These are phyloP conservation scores for Prionailurus bengalensis DNA, from an alignment of 2,113 vertebrate species.

Conservation along the genomic window DNA sequence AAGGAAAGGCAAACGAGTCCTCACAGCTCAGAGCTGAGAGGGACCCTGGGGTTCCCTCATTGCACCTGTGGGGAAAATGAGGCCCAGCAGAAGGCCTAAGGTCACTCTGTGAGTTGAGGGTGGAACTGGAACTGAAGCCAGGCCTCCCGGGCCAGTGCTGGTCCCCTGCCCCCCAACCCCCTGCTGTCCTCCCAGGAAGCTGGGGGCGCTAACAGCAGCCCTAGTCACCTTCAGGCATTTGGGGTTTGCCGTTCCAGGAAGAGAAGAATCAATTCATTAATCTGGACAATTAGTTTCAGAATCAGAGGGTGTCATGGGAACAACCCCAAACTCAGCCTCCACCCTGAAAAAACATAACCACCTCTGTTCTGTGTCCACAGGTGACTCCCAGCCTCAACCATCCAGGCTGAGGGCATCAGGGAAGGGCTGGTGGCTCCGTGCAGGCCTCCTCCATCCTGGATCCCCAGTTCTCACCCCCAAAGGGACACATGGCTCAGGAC, in stretches of 20 bases:
- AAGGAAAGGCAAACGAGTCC: not conserved
- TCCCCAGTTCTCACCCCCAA: not conserved
- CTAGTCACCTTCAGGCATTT: not conserved
- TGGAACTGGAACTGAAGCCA: not conserved
- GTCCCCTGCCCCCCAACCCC: not conserved
- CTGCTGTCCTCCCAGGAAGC: not conserved
- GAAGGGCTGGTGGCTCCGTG: not conserved
- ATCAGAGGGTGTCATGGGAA: not conserved
- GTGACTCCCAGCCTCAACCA: not conserved
- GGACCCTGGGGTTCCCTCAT: not conserved
- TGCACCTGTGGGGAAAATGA: not conserved
- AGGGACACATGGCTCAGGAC: not conserved
- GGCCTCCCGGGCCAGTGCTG: not conserved
- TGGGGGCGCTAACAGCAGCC: not conserved
- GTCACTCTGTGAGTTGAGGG: not conserved
- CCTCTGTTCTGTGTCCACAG: not conserved
- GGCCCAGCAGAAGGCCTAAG: not conserved
- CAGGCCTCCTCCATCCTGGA: too few relatives aligned
- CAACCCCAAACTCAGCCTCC: not conserved
- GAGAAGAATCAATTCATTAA: not conserved
- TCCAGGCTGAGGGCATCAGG: not conserved
- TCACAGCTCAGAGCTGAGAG: not conserved
- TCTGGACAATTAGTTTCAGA: not conserved
- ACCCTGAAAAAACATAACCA: not conserved
- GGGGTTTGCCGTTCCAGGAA: not conserved